Base-by-base conservation (phyloP, 2,113 vertebrate species). In the Bufo bufo region DNA sequence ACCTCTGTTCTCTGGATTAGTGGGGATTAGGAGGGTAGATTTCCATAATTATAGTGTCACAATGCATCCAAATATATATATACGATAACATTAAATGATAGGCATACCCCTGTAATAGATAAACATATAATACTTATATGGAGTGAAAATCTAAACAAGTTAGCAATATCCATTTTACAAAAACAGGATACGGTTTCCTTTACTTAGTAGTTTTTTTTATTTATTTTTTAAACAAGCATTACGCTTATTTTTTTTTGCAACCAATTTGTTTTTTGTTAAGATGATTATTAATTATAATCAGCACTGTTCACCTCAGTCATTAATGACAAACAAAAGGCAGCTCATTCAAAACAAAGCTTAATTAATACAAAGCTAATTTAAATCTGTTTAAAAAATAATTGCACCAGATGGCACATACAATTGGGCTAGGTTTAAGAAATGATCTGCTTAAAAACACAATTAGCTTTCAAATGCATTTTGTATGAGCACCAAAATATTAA, bases 361-460 rank as follows among this genome's bases (percentile, higher is more conserved):
- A 84, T 69, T 69, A 71, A 71, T 69, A 71, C 47, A 54, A 84
- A 16, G 7, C 82, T 54, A 54, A 84, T 66, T 71, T 84, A 69
- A 69, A 54, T 69, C 82, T 69, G 33, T 84, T 81, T 65, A 69
- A 52, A 33, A 71, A 71, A 84, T 69, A 82, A 63, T 82, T 63
- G 63, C 63, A 84, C 20, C 63, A 84, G 47, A 71, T 83, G 63
- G 63, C 3, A 47, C 23, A 54, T 69, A 84, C 63, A 84, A 84
- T 66, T 54, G 82, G 49, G 66, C 58, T 52, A 83, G 58, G 33
- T 81, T 61, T 81, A 81, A 61, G 33, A 81, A 81, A 81, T 81
- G 45, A 81, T 81, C 33, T 81, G 79, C 58, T 81, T 49, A 82
- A 82, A 82, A 82, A 82, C 80, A 82, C 80, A 82, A 82, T 82